Conservation (phyloP, 2,113 vertebrate species). For the Siphamia tubifer region DNA sequence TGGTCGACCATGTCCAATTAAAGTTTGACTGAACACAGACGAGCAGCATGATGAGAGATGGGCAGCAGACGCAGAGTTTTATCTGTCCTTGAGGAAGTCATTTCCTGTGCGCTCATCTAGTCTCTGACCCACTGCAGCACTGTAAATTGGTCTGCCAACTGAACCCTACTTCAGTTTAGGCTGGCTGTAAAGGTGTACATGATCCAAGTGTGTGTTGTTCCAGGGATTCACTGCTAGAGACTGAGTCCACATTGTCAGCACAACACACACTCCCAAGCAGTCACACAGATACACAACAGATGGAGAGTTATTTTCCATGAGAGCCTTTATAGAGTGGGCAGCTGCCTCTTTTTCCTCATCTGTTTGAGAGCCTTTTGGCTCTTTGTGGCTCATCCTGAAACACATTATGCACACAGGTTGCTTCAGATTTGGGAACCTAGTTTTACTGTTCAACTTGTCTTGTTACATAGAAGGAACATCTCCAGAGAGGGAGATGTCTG, state of each 20-base stretch:
- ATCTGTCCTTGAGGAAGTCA: constrained; percentile 73
- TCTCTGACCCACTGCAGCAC: constrained; percentile 29
- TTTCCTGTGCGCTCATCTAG: constrained; percentile 64
- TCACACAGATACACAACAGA: constrained; percentile 27
- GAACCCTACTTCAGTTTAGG: constrained; percentile 42
- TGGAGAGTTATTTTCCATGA: constrained; percentile 27
- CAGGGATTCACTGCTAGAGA: constrained; percentile 30
- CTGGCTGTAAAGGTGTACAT: constrained; percentile 4
- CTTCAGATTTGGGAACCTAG: constrained; percentile 11
- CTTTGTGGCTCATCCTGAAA: constrained; percentile 32
- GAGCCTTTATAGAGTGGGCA: constrained; percentile 31
- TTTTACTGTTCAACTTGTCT: neutral
- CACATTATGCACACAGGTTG: neutral
- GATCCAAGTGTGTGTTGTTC: constrained; percentile 4
- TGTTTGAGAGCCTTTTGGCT: constrained; percentile 66
- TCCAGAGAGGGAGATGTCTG: neutral
- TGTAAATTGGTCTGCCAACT: constrained; percentile 58
- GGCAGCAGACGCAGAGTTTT: constrained; percentile 37
- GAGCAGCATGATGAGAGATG: constrained; percentile 39
- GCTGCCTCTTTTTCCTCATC: constrained; percentile 49
- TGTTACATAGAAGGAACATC: neutral
- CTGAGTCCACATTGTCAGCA: neutral
- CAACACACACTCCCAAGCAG: neutral
- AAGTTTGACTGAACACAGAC: constrained; percentile 51
- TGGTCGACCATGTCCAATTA: constrained; percentile 70